A percentile compares a stretch with the other conserved stretches of the same genome.
phyloP scores from a whole-genome alignment of 1,140 invertebrate species.

The Paraescarpia echinospica region DNA sequence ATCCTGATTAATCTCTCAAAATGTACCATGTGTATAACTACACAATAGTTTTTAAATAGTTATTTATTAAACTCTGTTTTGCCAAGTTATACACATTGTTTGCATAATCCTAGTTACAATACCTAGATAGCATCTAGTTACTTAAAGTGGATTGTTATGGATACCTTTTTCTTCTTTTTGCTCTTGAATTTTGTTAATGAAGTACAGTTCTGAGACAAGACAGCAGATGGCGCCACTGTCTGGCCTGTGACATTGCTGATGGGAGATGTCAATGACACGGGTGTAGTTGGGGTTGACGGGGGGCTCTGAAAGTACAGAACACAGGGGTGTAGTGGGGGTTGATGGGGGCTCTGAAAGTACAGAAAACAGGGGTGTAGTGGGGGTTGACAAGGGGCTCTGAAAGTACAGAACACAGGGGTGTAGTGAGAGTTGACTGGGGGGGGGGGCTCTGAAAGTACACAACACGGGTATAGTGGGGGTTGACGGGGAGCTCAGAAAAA shows the following conservation, averaged over 20 bases:
- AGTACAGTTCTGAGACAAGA: background rate
- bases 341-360: background rate
- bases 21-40: background rate
- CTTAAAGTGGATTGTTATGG: background rate
- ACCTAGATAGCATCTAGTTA: background rate
- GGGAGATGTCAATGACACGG: conserved; percentile 17
- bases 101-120: background rate
- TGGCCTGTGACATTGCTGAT: background rate
- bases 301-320: conserved; percentile 33
- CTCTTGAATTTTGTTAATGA: conserved; percentile 35
- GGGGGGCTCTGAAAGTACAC: background rate
- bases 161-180: conserved; percentile 46
- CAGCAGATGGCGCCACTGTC: conserved; percentile 8
- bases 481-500: conserved; percentile 35
- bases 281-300: conserved; percentile 35
- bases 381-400: conserved; percentile 39
- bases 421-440: background rate
- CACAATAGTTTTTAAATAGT: background rate
- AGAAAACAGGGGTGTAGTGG: conserved; percentile 23
- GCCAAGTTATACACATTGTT: background rate
- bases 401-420: background rate
- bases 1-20: background rate
- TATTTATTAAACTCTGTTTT: background rate
- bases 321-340: background rate
- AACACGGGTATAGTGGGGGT: conserved; percentile 32